Evolutionary conservation across 37 sponge, comb jelly and placozoan species (phyloP).

Genomic region (Lycopodina hypogea): DNA sequence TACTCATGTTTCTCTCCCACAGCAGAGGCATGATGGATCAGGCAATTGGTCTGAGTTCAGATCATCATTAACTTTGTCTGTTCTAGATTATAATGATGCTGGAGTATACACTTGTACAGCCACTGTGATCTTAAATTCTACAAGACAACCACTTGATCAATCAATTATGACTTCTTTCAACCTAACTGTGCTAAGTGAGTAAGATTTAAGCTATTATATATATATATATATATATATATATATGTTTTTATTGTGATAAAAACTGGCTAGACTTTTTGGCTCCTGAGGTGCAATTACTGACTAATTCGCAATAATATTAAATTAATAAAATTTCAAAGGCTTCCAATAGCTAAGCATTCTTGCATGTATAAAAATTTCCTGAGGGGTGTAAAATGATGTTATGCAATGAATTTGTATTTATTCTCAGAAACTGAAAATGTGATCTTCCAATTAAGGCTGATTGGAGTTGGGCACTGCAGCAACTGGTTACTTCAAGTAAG

Average conservation of each 20-base stretch:
- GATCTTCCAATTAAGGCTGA: slow-evolving; percentile 18
- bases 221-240: too few relatives aligned
- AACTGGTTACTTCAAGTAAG: slow-evolving; percentile 27
- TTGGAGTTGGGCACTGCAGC: slow-evolving; percentile 25
- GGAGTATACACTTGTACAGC: slow-evolving; percentile 15
- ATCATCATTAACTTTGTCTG: neutral
- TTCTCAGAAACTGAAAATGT: neutral
- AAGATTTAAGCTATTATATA: neutral
- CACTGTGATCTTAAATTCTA: neutral
- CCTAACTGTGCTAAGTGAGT: slow-evolving; percentile 17
- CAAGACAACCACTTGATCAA: neutral
- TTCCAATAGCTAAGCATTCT: too few relatives aligned
- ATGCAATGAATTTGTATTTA: too few relatives aligned
- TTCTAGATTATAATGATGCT: neutral
- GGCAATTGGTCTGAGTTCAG: neutral
- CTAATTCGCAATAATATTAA: too few relatives aligned
- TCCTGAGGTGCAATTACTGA: too few relatives aligned
- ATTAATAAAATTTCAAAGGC: too few relatives aligned
- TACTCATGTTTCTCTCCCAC: too few relatives aligned
- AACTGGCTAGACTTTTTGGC: neutral
- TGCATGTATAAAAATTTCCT: too few relatives aligned
- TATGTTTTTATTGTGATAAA: neutral
- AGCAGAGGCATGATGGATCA: neutral
- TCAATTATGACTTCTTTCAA: neutral
- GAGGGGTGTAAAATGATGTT: too few relatives aligned